Evolutionary conservation across 2,888 invertebrate genomes (phyloP).

Genomic region (Leptopilina syphax): DNA sequence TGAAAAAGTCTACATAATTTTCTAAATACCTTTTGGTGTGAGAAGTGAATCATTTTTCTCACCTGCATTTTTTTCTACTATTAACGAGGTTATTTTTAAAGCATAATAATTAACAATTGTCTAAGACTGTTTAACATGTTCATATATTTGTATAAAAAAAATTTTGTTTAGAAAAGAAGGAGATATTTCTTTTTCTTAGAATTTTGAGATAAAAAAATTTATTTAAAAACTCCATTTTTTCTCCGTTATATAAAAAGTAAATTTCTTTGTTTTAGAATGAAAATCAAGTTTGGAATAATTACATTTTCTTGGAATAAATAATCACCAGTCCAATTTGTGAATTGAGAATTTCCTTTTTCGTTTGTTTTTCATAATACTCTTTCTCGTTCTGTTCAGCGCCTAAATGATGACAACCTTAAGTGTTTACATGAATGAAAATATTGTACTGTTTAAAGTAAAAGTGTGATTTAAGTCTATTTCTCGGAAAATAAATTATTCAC

Average conservation of each 20-base stretch:
- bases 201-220: neutral
- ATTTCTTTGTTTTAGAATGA: neutral
- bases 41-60: conserved; percentile 2
- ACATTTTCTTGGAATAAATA: neutral
- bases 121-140: neutral
- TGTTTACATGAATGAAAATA: neutral
- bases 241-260: neutral
- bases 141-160: neutral
- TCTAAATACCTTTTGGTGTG: neutral
- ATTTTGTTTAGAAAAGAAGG: neutral
- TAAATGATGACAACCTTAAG: too few species aligned
- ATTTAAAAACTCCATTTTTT: neutral
- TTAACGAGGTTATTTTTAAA: neutral
- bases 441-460: neutral
- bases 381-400: too few species aligned
- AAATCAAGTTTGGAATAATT: neutral
- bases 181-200: neutral
- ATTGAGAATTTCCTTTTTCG: too few species aligned
- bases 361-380: too few species aligned
- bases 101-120: neutral
- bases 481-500: too few species aligned
- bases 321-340: too few species aligned
- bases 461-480: too few species aligned
- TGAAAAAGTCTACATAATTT: neutral
- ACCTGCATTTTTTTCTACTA: neutral